Evolutionary conservation across 2,888 invertebrate genomes (phyloP).

Genomic region (Meghimatium bilineatum): DNA sequence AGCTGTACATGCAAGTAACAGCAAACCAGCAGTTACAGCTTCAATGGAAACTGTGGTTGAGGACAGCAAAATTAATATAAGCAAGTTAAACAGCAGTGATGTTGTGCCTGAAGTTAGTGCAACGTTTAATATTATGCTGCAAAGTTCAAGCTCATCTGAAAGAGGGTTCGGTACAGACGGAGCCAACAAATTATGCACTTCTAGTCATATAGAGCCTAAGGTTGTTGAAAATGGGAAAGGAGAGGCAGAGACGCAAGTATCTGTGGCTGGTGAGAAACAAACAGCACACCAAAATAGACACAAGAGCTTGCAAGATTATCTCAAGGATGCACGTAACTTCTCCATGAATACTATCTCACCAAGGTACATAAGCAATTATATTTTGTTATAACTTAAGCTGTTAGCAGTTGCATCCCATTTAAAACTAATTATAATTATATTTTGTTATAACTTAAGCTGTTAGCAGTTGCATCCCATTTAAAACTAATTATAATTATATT

Average conservation of each 20-base stretch:
- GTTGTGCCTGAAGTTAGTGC: constrained; percentile 23
- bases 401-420: too few relatives aligned
- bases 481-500: too few relatives aligned
- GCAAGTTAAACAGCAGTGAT: not conserved
- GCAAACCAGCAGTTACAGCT: not conserved
- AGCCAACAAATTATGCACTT: not conserved
- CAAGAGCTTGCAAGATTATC: constrained; percentile 50
- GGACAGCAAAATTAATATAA: not conserved
- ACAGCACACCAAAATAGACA: constrained; percentile 21
- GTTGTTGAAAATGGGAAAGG: constrained; percentile 11
- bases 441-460: too few relatives aligned
- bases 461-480: too few relatives aligned
- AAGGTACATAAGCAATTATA: constrained; percentile 45
- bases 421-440: too few relatives aligned
- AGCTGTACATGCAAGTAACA: not conserved
- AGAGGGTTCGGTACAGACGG: not conserved
- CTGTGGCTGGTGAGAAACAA: too few relatives aligned
- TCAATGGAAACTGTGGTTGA: not conserved
- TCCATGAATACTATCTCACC: constrained; percentile 57
- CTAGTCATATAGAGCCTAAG: constrained; percentile 4
- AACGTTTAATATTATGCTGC: constrained; percentile 15
- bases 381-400: not conserved
- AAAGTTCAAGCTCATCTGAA: not conserved
- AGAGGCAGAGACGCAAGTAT: not conserved
- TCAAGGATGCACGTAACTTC: constrained; percentile 55